Conservation (phyloP, 2,113 vertebrate genomes). For the Rhegmatorhina hoffmannsi region DNA sequence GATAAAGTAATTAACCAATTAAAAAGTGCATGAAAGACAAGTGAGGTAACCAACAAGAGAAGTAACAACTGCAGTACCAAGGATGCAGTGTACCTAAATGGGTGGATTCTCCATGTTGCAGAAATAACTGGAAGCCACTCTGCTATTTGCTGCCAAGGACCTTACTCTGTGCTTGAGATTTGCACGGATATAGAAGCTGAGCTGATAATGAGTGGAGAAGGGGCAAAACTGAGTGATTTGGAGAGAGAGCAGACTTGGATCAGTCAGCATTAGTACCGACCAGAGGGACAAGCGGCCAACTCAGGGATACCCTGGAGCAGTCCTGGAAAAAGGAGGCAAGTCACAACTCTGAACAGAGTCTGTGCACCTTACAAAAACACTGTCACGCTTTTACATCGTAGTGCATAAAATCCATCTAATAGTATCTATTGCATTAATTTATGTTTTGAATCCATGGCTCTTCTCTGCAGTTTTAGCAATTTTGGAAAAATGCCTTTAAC, state of each 20-base stretch:
- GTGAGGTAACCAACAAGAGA: neutral
- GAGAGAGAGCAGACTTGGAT: neutral
- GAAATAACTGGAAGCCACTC: neutral
- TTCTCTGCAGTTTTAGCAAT: neutral
- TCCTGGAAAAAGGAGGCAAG: neutral
- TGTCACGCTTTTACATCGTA: neutral
- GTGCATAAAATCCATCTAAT: neutral
- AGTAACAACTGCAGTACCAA: neutral
- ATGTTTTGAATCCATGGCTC: fast-evolving
- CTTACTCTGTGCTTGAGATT: fast-evolving
- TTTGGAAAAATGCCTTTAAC: neutral
- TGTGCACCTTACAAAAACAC: neutral
- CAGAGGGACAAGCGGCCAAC: neutral
- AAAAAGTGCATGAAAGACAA: neutral
- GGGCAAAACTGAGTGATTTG: neutral
- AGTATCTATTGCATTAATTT: neutral
- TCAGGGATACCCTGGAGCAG: neutral
- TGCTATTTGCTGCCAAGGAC: neutral
- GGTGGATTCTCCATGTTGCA: fast-evolving
- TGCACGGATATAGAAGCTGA: neutral
- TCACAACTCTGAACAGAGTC: neutral
- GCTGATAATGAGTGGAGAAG: neutral
- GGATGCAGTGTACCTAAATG: neutral
- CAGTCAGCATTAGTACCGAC: neutral
- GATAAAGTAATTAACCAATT: neutral